Evolutionary conservation across 1,140 invertebrate genomes (phyloP).

Genomic region (Notospermus geniculatus): DNA sequence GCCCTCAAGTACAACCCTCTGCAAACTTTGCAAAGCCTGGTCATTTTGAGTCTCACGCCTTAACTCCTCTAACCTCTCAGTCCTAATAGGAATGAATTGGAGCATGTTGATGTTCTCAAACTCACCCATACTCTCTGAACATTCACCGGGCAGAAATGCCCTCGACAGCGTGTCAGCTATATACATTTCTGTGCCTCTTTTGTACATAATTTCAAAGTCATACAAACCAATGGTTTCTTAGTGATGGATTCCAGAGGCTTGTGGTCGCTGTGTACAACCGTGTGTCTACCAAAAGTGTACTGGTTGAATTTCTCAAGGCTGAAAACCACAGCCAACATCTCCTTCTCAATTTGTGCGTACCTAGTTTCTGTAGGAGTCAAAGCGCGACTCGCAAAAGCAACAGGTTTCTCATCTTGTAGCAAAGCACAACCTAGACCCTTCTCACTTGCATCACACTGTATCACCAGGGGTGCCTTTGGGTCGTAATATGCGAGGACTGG

Average conservation of each 20-base stretch:
- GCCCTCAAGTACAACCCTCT: not conserved
- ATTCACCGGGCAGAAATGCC: slow-evolving; percentile 2
- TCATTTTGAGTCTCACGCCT: not conserved
- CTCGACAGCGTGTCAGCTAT: slow-evolving; percentile 42
- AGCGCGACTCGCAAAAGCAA: slow-evolving; percentile 21
- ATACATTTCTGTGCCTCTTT: slow-evolving; percentile 46
- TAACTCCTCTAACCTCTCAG: not conserved
- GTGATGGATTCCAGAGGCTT: slow-evolving; percentile 11
- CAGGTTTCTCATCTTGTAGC: slow-evolving; percentile 27
- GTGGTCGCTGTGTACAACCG: not conserved
- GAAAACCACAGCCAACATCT: slow-evolving; percentile 11
- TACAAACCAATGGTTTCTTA: slow-evolving; percentile 18
- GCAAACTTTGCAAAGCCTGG: not conserved
- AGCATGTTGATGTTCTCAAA: not conserved
- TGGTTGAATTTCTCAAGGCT: slow-evolving; percentile 10
- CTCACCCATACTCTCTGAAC: too few relatives aligned
- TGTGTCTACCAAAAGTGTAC: not conserved
- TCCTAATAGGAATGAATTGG: not conserved
- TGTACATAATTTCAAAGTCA: slow-evolving; percentile 39
- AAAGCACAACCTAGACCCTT: slow-evolving; percentile 42
- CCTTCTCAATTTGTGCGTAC: slow-evolving; percentile 26
- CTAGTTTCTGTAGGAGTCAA: slow-evolving; percentile 17
- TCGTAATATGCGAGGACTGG: slow-evolving; percentile 35
- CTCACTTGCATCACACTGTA: slow-evolving; percentile 40
- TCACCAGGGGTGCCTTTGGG: slow-evolving; percentile 28